Base-by-base conservation (phyloP, 2,888 invertebrate species). In the Chirona hameri region DNA sequence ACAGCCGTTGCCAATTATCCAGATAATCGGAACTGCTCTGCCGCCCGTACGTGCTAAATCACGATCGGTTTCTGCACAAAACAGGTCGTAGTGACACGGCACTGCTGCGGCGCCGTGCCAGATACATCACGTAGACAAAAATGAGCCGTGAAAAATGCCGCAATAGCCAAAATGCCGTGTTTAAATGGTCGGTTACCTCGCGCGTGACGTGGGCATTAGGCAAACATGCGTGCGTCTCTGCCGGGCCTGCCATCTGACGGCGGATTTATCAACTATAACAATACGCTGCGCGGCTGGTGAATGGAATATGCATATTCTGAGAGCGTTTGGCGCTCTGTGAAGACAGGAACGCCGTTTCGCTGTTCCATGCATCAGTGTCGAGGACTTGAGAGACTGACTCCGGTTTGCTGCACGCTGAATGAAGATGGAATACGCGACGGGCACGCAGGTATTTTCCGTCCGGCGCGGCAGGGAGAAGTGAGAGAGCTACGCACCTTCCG, bases 81-180 rank as follows among this genome's bases (percentile, higher is more conserved):
- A 31, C 31, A 9, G 29, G 1, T 29, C 69, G 29, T 69, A 69
- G 69, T 69, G 69, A 69, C 69, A 69, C 69, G 14, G 27, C 7
- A 29, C 27, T 15, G 29, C 29, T 7, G 69, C 69, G 69, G 12
- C 15, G 18, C 12, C 31, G 14, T 7, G 29, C 69, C 31, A 69
- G 69, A 69, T 69, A 27, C 27, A 69, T 69, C 69, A 31, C 29
- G 29, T 0, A 1, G 3, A 14, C 69, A 69, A 69, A 69, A 69
- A 69, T 69, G 69, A 31, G 69, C 27, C 69, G 69, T 69, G 69
- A 69, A 69, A 69, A 69, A 69, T 69, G 69, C 69, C 27, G 31
- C 27, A 69, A 69, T 69, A 29, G 27, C 69, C 69, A 69, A 69
- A 69, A 31, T 31, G 69, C 69, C 7, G 69, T 69, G 69, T 69